These are phyloP conservation scores for Calidris pygmaea DNA, from an alignment of 2,113 vertebrate species.

Conservation along the genomic window DNA sequence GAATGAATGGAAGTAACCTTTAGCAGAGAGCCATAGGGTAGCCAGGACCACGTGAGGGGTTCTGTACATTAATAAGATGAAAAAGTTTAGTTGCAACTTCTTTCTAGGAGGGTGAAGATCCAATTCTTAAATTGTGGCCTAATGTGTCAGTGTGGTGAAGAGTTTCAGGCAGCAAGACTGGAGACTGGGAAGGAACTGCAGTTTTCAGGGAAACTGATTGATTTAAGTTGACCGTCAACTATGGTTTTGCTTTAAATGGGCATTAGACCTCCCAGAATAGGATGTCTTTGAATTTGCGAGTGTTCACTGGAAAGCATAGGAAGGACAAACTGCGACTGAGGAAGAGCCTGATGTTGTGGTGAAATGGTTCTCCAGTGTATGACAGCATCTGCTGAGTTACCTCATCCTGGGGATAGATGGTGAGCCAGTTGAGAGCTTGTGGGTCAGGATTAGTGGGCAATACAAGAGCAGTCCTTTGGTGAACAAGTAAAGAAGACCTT, in stretches of 20 bases:
- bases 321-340: background rate
- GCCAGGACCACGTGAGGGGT: background rate
- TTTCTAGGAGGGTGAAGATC: background rate
- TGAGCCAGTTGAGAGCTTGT: background rate
- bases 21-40: background rate
- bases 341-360: background rate
- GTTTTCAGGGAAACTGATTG: background rate
- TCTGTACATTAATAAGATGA: background rate
- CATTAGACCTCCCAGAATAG: background rate
- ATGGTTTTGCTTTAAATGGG: background rate
- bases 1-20: background rate
- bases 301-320: background rate
- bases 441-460: background rate
- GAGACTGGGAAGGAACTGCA: background rate
- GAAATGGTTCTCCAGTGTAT: background rate
- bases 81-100: background rate
- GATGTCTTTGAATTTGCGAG: background rate
- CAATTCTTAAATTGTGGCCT: background rate
- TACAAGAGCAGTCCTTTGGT: background rate
- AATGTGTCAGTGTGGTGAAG: background rate
- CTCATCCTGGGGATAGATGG: background rate
- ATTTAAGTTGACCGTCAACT: background rate
- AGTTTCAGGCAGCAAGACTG: background rate
- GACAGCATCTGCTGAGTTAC: background rate
- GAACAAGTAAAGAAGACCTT: background rate